Conservation (phyloP, 2,888 invertebrate genomes). For the Eledone cirrhosa region DNA sequence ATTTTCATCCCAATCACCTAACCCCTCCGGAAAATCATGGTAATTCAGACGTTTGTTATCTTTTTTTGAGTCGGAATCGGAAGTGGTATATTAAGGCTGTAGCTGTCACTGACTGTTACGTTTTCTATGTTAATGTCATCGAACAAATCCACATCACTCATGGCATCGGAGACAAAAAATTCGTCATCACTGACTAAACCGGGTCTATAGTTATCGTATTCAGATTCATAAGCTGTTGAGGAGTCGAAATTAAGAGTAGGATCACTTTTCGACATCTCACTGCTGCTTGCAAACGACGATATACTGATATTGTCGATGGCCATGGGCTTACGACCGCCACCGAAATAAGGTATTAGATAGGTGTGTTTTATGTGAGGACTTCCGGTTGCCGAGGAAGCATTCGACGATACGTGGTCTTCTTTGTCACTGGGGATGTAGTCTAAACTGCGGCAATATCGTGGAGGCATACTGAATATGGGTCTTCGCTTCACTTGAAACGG, state of each 20-base stretch:
- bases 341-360: slow-evolving; percentile 50
- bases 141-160: slow-evolving; percentile 64
- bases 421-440: slow-evolving; percentile 64
- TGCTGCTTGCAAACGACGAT: slow-evolving; percentile 62
- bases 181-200: slow-evolving; percentile 68
- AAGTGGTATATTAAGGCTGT: slow-evolving; percentile 60
- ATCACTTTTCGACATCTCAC: slow-evolving; percentile 65
- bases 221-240: slow-evolving; percentile 77
- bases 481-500: slow-evolving; percentile 61
- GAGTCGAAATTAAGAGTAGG: slow-evolving; percentile 62
- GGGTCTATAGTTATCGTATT: slow-evolving; percentile 75
- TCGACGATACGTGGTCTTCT: slow-evolving; percentile 50
- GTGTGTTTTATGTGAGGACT: slow-evolving; percentile 55
- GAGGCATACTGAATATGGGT: slow-evolving; percentile 51
- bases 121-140: slow-evolving; percentile 65
- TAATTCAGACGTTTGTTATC: slow-evolving; percentile 53
- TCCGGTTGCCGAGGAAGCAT: slow-evolving; percentile 52
- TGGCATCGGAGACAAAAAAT: slow-evolving; percentile 63
- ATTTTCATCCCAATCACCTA: too few species aligned
- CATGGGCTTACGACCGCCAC: slow-evolving; percentile 41
- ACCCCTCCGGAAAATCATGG: too few species aligned
- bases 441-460: slow-evolving; percentile 61
- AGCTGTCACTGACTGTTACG: slow-evolving; percentile 63
- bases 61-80: slow-evolving; percentile 50
- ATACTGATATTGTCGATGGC: slow-evolving; percentile 61